A percentile compares a stretch with the other conserved stretches of the same genome.
Conservation (phyloP, 2,888 invertebrate genomes). For the Apoda limacodes region DNA sequence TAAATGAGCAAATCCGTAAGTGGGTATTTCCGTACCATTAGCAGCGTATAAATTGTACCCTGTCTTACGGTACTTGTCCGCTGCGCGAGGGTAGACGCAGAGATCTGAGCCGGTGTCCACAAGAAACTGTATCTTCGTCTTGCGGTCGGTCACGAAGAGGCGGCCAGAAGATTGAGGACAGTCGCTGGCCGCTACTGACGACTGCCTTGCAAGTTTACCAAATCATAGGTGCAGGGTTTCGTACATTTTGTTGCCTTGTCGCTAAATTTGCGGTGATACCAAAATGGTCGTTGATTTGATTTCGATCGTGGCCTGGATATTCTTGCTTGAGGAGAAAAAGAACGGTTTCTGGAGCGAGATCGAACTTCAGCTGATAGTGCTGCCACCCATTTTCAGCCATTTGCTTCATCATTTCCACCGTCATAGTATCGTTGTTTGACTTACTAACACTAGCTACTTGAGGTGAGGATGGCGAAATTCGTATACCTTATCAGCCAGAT, state of each 20-base stretch:
- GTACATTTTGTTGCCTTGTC: constrained; percentile 6
- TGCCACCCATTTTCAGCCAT: too few relatives aligned
- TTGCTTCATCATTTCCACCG: too few relatives aligned
- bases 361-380: too few relatives aligned
- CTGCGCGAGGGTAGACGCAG: constrained; percentile 15
- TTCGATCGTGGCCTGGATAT: too few relatives aligned
- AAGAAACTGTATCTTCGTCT: too few relatives aligned
- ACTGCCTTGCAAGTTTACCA: constrained; percentile 11
- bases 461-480: constrained; percentile 2
- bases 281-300: constrained; percentile 8
- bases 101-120: constrained; percentile 19
- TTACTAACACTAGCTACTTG: constrained; percentile 1
- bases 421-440: too few relatives aligned
- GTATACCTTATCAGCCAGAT: constrained; percentile 1
- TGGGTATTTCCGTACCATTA: constrained; percentile 14
- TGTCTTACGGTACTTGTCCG: constrained; percentile 4
- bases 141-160: too few relatives aligned
- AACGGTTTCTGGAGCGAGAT: too few relatives aligned
- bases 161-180: constrained; percentile 5
- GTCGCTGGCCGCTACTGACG: constrained; percentile 12
- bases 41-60: constrained; percentile 12
- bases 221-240: constrained; percentile 6
- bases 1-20: constrained; percentile 13
- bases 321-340: too few relatives aligned
- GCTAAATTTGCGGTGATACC: constrained; percentile 9